phyloP scores from a whole-genome alignment of 2,797 vertebrate genomes.

The Heteromormyrus szaboi region DNA sequence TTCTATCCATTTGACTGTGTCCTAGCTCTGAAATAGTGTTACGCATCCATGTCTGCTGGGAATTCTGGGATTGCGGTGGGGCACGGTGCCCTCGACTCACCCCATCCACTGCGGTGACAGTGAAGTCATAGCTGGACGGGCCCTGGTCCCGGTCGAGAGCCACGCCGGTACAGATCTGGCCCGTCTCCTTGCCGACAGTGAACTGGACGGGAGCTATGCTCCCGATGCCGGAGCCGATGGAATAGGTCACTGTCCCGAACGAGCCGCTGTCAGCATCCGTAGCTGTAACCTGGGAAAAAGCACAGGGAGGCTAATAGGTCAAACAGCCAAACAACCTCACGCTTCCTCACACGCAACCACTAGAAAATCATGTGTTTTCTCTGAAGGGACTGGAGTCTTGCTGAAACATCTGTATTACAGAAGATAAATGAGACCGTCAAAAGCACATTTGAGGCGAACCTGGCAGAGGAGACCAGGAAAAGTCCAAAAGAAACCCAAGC shows the following conservation, averaged over 20 bases:
- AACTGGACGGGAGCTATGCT: slow-evolving; percentile 68
- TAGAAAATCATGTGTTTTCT: neutral
- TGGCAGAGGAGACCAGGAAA: neutral
- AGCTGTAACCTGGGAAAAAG: slow-evolving; percentile 76
- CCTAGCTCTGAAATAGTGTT: neutral
- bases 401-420: neutral
- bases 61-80: neutral
- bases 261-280: slow-evolving; percentile 81
- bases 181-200: slow-evolving; percentile 73
- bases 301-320: neutral
- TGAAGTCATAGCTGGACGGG: slow-evolving; percentile 76
- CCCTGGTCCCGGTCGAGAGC: slow-evolving; percentile 86
- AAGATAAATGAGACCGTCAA: neutral
- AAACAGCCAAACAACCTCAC: neutral
- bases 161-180: slow-evolving; percentile 79
- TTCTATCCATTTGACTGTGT: neutral
- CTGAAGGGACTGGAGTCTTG: neutral
- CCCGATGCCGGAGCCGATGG: slow-evolving; percentile 76
- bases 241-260: slow-evolving; percentile 82
- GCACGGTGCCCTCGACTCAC: slow-evolving; percentile 58
- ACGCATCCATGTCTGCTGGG: neutral
- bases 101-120: slow-evolving; percentile 86
- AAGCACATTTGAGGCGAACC: neutral
- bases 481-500: neutral
- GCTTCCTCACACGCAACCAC: neutral